A percentile compares a stretch with the other conserved stretches of the same genome.
Evolutionary conservation across 2,113 vertebrate species (phyloP).

Genomic region (Brachypteracias leptosomus): DNA sequence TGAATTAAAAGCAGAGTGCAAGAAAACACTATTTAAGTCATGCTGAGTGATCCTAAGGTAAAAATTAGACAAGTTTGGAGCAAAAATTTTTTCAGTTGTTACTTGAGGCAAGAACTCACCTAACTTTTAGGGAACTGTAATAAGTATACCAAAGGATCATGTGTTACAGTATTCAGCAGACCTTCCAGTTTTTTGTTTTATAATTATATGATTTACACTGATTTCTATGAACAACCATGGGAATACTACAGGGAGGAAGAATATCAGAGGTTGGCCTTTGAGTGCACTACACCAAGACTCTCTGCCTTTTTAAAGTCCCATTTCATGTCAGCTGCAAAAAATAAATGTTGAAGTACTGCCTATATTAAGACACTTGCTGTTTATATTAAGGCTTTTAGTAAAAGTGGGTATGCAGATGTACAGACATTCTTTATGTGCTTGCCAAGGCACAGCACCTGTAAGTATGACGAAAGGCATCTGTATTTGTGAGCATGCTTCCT

Average conservation of each 20-base stretch:
- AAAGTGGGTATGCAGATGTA: background rate
- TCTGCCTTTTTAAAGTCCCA: background rate
- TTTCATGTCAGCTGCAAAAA: background rate
- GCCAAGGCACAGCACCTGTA: background rate
- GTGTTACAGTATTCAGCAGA: background rate
- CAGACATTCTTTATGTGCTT: background rate
- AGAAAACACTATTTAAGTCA: background rate
- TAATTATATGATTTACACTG: background rate
- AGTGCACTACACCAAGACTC: background rate
- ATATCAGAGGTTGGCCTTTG: background rate
- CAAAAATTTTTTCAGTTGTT: background rate
- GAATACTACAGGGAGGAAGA: background rate
- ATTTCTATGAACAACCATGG: background rate
- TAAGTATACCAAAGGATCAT: background rate
- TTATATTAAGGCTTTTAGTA: background rate
- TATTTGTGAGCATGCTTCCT: background rate
- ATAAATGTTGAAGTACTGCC: background rate
- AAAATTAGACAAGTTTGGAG: background rate
- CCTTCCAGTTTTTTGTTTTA: background rate
- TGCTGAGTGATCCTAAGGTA: background rate
- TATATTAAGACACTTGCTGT: background rate
- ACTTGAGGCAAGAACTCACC: background rate
- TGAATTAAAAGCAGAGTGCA: background rate
- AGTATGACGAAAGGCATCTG: accelerated
- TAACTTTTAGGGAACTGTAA: background rate